A percentile compares a stretch with the other conserved stretches of the same genome.
Conservation (phyloP, 2,113 vertebrate species). For the Accipiter cooperii region DNA sequence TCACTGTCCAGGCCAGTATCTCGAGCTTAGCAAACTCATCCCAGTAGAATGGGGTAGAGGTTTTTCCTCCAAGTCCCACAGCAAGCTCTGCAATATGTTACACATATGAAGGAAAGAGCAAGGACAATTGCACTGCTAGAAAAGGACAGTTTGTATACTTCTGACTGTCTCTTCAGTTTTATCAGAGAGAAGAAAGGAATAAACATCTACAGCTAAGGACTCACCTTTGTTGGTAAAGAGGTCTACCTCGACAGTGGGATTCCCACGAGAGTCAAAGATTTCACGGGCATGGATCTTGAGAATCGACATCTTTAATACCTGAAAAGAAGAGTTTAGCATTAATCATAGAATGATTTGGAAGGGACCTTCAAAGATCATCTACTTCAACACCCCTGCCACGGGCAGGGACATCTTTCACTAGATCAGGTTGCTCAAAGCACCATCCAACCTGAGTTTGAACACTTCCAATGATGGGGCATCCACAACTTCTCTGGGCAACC, state of each 20-base stretch:
- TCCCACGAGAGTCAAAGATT: conserved; percentile 98
- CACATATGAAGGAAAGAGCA: background rate
- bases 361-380: background rate
- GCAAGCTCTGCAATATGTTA: background rate
- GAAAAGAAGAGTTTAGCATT: background rate
- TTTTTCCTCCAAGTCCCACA: background rate
- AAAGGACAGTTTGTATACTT: background rate
- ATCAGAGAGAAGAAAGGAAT: background rate
- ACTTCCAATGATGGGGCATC: background rate
- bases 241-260: conserved; percentile 96
- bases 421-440: background rate
- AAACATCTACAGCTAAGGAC: background rate
- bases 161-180: background rate
- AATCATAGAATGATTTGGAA: background rate
- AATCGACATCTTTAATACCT: conserved; percentile 88
- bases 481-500: background rate
- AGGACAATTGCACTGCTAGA: background rate
- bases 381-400: accelerated
- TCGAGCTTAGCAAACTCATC: background rate
- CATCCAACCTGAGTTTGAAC: background rate
- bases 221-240: conserved; percentile 90
- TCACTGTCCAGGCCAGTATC: background rate
- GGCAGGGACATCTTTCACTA: background rate
- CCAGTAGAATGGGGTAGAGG: background rate
- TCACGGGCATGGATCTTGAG: conserved; percentile 87